These are phyloP conservation scores for Ferdinandea cuprea DNA, from an alignment of 2,888 invertebrate genomes.

Conservation along the genomic window DNA sequence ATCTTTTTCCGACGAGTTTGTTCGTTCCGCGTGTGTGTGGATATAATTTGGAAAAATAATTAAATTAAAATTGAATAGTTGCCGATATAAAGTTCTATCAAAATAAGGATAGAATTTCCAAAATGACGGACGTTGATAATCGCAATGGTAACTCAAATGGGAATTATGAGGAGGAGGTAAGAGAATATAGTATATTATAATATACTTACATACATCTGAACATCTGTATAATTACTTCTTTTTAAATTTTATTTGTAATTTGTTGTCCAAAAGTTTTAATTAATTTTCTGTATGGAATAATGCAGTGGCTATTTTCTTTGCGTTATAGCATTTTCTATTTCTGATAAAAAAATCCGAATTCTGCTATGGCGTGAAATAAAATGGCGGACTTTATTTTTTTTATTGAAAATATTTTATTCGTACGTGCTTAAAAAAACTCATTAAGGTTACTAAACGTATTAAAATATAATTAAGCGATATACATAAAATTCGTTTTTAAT, in stretches of 20 bases:
- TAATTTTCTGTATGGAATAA: too few relatives aligned
- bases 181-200: not conserved
- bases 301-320: too few relatives aligned
- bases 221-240: not conserved
- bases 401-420: not conserved
- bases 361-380: not conserved
- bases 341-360: not conserved
- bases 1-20: constrained; percentile 43
- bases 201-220: not conserved
- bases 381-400: constrained; percentile 37
- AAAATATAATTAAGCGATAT: too few relatives aligned
- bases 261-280: too few relatives aligned
- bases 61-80: constrained; percentile 11
- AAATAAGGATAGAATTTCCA: constrained; percentile 10
- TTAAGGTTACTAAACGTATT: too few relatives aligned
- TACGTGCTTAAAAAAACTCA: too few relatives aligned
- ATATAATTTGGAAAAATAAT: constrained; percentile 26
- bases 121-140: constrained; percentile 64
- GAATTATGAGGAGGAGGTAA: constrained; percentile 69
- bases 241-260: too few relatives aligned
- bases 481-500: too few relatives aligned
- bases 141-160: constrained; percentile 69
- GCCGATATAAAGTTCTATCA: not conserved
- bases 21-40: constrained; percentile 37
- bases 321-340: not conserved